phyloP scores from a whole-genome alignment of 30 jellyfish, hydroid and myxozoan genomes.

The Hydra vulgaris region DNA sequence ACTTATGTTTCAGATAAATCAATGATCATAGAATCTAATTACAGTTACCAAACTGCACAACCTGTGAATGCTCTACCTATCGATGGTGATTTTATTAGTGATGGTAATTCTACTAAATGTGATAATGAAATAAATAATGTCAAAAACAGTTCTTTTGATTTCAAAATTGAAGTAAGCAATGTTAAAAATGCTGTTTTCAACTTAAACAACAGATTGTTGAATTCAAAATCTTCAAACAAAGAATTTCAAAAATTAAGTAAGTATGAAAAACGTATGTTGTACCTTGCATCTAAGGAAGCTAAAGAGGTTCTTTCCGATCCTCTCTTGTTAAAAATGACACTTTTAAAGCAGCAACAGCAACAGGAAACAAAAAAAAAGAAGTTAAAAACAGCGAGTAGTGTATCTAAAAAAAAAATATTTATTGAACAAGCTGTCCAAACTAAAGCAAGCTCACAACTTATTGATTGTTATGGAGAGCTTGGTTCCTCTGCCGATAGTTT shows the following conservation, averaged over 20 bases:
- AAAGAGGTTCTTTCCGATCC: constrained; percentile 34
- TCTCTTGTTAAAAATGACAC: background rate
- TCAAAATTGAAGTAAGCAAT: background rate
- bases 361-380: background rate
- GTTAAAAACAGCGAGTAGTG: background rate
- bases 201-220: background rate
- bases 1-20: background rate
- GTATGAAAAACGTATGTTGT: constrained; percentile 11
- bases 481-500: constrained; percentile 7
- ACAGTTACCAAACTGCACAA: background rate
- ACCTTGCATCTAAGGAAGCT: constrained; percentile 17
- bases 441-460: background rate
- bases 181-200: background rate
- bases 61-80: background rate
- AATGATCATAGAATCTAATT: background rate
- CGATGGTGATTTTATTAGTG: background rate
- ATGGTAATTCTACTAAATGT: background rate
- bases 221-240: background rate
- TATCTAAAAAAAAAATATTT: background rate
- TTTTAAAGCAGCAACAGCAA: background rate
- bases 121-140: background rate
- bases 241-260: background rate
- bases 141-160: background rate
- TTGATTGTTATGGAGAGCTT: background rate
- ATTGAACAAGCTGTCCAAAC: background rate